Base-by-base conservation (phyloP, 2,113 vertebrate genomes). In the Erythrocercus mccallii region DNA sequence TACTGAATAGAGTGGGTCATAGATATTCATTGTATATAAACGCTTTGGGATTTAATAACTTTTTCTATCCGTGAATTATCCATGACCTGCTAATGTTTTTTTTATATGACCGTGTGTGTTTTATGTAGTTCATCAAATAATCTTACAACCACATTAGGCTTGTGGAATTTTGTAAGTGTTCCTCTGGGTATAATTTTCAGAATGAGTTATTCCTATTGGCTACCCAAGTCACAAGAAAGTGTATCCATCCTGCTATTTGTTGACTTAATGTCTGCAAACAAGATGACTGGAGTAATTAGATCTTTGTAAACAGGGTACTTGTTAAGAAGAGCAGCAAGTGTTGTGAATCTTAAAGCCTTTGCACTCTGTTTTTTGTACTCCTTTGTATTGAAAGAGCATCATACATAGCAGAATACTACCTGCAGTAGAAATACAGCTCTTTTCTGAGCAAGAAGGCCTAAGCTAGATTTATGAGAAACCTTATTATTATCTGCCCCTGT, bases 1-100 rank as follows among this genome's bases (percentile, higher is more conserved):
- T 66, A 35, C 22, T 48, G 62, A 82, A 35, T 25, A 73, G 42
- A 82, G 54, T 30, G 58, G 79, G 62, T 90, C 38, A 69, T 37
- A 44, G 24, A 42, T 35, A 69, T 70, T 42, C 74, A 51, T 61
- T 91, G 45, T 61, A 23, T 44, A 54, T 62, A 94, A 80, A 50
- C n/a, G 45, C 58, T 60, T 50, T 72, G 81, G 54, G 68, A 88
- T 85, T 92, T 81, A 68, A 91, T 76, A 60, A 35, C 12, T 48
- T 85, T 80, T 80, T 90, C 78, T 73, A 22, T 40, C 38, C 25
- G 27, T 95, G 90, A 91, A 85, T 95, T 95, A 91, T 94, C 90
- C 66, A 70, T 88, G 81, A 91, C 71, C 91, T n/a, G 33, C 51
- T 91, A 80, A 95, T 90, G 66, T 91, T 92, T 95, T 91, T 96